Evolutionary conservation across 2,797 vertebrate species (phyloP).

Genomic region (Lemur catta): DNA sequence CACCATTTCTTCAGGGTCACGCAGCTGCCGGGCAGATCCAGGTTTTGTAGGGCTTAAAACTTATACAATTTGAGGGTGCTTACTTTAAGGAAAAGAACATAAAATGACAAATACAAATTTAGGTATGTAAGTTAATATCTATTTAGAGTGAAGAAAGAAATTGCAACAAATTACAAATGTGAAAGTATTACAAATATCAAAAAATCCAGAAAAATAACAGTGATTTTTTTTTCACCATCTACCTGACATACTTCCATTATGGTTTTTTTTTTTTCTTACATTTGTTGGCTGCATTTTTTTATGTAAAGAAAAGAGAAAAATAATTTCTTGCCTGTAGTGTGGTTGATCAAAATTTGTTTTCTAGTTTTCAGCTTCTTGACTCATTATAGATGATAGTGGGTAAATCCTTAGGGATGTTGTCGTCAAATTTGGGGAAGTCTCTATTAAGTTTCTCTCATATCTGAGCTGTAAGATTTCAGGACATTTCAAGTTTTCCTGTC

Average conservation of each 20-base stretch:
- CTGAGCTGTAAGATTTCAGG: neutral
- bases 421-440: neutral
- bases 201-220: neutral
- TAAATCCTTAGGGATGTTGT: neutral
- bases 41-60: neutral
- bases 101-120: neutral
- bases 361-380: constrained; percentile 11
- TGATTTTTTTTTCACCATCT: neutral
- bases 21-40: neutral
- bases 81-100: neutral
- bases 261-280: neutral
- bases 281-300: constrained; percentile 9
- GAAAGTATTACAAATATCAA: neutral
- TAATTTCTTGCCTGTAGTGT: neutral
- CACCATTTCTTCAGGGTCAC: neutral
- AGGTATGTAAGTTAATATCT: neutral
- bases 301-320: constrained; percentile 23
- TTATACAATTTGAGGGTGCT: neutral
- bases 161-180: neutral
- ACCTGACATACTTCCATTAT: neutral
- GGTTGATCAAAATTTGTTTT: constrained; percentile 38
- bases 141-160: constrained; percentile 28
- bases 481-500: constrained; percentile 4
- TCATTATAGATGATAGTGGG: neutral
- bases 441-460: neutral